Evolutionary conservation across 1,140 invertebrate genomes (phyloP), one percentile per base, ranked within the genome.

Genomic region (Heliconius hermathena): DNA sequence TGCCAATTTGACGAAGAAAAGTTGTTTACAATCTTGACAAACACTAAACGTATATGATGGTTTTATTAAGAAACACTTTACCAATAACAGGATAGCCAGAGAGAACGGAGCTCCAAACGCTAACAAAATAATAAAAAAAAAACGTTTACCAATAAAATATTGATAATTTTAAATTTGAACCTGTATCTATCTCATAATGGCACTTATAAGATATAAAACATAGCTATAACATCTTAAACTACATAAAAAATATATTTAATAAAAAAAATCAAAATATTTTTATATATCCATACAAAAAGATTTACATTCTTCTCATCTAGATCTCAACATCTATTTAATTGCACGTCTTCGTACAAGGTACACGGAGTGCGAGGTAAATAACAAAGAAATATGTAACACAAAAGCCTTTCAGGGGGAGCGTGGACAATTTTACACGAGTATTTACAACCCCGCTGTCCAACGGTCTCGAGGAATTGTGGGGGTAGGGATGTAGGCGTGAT

Each of bases 341-440:
- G 77, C 73, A 73, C 71, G 74, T 74, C 75, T 41, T 77, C 49
- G 71, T 77, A 66, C 77, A 79, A 87, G 82, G 85, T 84, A 85
- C 60, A 82, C 79, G 82, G 80, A 29, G 82, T 78, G 85, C 77
- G 88, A 89, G 89, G 91, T 93, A 92, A 88, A 91, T 93, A 92
- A 94, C 92, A 94, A 93, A 93, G 89, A 94, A 92, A 91, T 93
- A 92, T 89, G 91, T 91, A 93, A 90, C 87, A 93, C 91, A 93
- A 93, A 93, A 93, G 91, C 87, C 86, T 90, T 83, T 83, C 86
- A 82, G 86, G 87, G 88, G 90, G 91, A 92, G 90, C 92, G 91
- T 94, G 93, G 93, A 94, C 93, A 94, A 93, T 93, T 94, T 93
- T 94, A 93, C 91, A 94, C 89, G 91, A 94, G 89, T 94, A 93